These are phyloP conservation scores for Macquaria australasica DNA, from an alignment of 2,113 vertebrate genomes.

Conservation along the genomic window DNA sequence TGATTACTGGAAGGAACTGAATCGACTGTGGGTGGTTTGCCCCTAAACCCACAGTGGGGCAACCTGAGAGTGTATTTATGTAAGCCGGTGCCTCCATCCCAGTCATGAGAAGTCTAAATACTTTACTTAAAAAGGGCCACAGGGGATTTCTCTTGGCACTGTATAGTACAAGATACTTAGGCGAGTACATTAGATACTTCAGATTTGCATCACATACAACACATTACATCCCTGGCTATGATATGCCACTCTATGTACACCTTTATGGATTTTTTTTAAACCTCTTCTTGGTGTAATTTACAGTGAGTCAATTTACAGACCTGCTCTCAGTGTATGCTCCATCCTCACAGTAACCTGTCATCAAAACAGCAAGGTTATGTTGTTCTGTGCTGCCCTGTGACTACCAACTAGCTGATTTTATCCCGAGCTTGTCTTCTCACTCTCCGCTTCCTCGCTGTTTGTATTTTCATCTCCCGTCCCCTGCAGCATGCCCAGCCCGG, in stretches of 20 bases:
- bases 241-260: neutral
- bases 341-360: constrained; percentile 39
- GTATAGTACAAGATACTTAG: constrained; percentile 13
- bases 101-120: constrained; percentile 65
- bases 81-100: constrained; percentile 41
- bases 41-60: constrained; percentile 53
- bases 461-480: constrained; percentile 42
- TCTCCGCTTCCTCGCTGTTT: constrained; percentile 20
- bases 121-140: constrained; percentile 65
- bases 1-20: constrained; percentile 74
- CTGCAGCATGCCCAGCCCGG: constrained; percentile 17
- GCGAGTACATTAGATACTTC: constrained; percentile 45
- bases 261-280: constrained; percentile 34
- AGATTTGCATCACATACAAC: constrained; percentile 34
- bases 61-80: constrained; percentile 71
- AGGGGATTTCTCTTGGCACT: constrained; percentile 45
- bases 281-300: constrained; percentile 47
- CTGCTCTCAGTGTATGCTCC: constrained; percentile 13
- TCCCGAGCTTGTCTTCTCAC: constrained; percentile 20
- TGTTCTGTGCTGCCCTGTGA: neutral
- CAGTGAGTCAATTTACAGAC: constrained; percentile 41
- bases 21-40: constrained; percentile 70
- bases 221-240: neutral
- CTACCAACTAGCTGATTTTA: constrained; percentile 36
- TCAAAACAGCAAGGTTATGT: constrained; percentile 32